Conservation (phyloP, 1,140 invertebrate genomes). For the Cydia pomonella region DNA sequence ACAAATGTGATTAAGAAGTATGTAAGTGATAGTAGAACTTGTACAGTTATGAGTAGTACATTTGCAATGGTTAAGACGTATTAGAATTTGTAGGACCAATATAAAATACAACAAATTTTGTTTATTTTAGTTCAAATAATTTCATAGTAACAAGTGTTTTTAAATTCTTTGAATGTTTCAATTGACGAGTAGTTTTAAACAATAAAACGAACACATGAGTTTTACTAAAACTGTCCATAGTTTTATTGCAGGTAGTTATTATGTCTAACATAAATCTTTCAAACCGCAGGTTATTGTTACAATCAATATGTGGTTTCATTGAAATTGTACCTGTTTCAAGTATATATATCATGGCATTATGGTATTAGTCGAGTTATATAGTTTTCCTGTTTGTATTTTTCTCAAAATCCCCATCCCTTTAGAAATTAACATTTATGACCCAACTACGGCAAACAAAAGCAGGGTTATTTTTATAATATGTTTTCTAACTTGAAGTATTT, state of each 20-base stretch:
- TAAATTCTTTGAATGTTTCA: not conserved
- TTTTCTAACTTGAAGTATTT: not conserved
- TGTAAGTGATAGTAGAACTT: conserved; percentile 5
- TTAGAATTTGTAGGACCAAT: conserved; percentile 4
- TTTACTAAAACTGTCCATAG: not conserved
- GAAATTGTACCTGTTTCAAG: not conserved
- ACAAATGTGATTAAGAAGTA: not conserved
- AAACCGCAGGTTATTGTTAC: conserved; percentile 7
- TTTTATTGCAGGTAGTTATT: not conserved
- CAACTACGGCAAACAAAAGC: no score
- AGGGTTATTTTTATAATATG: not conserved
- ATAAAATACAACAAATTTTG: not conserved
- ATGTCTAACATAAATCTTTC: not conserved
- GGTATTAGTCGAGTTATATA: not conserved
- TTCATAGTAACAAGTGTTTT: not conserved
- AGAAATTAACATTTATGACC: not conserved
- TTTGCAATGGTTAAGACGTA: not conserved
- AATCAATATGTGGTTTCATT: not conserved
- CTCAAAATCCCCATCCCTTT: not conserved
- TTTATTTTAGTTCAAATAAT: not conserved
- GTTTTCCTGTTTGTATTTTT: not conserved
- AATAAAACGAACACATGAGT: not conserved
- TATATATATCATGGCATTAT: not conserved
- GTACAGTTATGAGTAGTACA: not conserved
- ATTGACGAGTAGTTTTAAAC: not conserved